Evolutionary conservation across 2,888 invertebrate species (phyloP).

Genomic region (Apamea monoglypha): DNA sequence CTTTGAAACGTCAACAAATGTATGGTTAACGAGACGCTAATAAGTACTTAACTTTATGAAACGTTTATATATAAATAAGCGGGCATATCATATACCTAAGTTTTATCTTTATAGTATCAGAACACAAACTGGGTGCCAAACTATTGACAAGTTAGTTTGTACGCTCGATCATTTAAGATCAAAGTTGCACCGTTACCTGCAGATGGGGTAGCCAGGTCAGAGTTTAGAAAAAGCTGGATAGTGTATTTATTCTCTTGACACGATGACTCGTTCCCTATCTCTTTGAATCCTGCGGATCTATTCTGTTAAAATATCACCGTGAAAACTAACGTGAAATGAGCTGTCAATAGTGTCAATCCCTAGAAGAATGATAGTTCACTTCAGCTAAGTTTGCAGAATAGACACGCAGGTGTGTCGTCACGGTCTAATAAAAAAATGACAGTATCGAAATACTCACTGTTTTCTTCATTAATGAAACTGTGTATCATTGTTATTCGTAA

Average conservation of each 20-base stretch:
- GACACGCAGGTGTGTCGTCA: no score
- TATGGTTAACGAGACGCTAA: no score
- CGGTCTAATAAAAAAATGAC: no score
- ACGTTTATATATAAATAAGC: no score
- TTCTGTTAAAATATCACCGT: neutral
- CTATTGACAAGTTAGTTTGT: conserved; percentile 44
- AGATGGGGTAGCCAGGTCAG: neutral
- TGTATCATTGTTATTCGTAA: neutral
- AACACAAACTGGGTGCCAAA: conserved; percentile 28
- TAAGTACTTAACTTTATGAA: no score
- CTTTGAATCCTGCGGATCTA: neutral
- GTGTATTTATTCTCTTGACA: neutral
- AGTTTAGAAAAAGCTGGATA: neutral
- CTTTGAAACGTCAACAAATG: no score
- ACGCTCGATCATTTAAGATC: conserved; percentile 55
- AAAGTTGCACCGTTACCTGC: conserved; percentile 40
- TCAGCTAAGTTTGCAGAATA: no score
- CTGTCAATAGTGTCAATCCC: no score
- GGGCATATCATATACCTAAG: neutral
- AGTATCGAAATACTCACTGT: neutral
- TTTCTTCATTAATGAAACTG: neutral
- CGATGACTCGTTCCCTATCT: neutral
- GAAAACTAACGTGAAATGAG: neutral
- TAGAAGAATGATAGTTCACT: no score
- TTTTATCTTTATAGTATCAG: conserved; percentile 8